Evolutionary conservation across 2,797 vertebrate genomes (phyloP).

Genomic region (Choloepus didactylus): DNA sequence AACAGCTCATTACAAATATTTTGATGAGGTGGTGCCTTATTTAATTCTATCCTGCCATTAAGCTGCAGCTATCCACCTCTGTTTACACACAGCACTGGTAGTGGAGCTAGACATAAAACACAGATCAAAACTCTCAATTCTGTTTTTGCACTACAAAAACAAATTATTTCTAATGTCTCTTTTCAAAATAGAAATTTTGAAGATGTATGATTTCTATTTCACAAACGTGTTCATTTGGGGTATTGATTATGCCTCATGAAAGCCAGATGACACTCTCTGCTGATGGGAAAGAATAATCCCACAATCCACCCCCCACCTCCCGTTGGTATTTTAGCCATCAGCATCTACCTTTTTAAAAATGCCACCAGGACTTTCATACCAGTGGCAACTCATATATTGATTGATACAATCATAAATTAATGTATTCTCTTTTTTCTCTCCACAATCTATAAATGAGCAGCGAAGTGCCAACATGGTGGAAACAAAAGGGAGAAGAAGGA

Average conservation of each 20-base stretch:
- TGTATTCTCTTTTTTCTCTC: conserved; percentile 58
- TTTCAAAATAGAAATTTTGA: conserved; percentile 30
- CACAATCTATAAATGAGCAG: conserved; percentile 74
- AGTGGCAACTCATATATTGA: conserved; percentile 23
- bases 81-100: too few relatives aligned
- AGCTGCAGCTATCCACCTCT: too few relatives aligned
- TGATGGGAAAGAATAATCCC: not conserved
- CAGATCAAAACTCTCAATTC: not conserved
- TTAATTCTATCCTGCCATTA: not conserved
- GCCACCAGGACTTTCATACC: not conserved
- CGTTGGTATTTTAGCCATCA: not conserved
- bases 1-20: not conserved
- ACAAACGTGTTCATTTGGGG: not conserved
- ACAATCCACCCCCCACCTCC: not conserved
- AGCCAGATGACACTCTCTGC: not conserved
- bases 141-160: not conserved
- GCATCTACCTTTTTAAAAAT: conserved; percentile 50
- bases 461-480: conserved; percentile 71
- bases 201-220: not conserved
- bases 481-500: conserved; percentile 78
- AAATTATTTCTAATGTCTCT: not conserved
- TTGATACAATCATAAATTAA: conserved; percentile 58
- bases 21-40: not conserved
- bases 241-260: not conserved
- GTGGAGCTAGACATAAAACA: not conserved